Conservation (phyloP, 2,888 invertebrate genomes). For the Encarsia formosa region DNA sequence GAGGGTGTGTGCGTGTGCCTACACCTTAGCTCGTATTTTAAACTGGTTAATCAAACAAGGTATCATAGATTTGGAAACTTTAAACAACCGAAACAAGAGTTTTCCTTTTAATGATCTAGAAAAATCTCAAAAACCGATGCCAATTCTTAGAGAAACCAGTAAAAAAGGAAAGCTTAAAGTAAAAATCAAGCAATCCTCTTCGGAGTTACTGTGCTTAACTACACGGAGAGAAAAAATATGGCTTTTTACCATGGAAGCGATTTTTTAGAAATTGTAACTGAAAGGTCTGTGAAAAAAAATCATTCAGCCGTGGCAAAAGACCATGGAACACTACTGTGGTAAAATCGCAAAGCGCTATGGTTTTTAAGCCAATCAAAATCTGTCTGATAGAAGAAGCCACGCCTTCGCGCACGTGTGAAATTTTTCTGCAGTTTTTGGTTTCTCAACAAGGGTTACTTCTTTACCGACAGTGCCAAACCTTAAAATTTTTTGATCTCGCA, state of each 20-base stretch:
- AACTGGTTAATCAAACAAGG: conserved; percentile 8
- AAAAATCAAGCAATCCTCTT: conserved; percentile 18
- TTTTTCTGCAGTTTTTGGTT: no score
- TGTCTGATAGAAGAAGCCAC: neutral
- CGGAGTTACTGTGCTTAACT: conserved; percentile 20
- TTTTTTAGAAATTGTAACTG: no score
- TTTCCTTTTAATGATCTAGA: conserved; percentile 12
- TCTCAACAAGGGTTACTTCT: no score
- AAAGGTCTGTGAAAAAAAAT: no score
- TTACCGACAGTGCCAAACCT: no score
- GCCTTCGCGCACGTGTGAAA: neutral
- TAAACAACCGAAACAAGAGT: conserved; percentile 10
- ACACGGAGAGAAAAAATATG: no score
- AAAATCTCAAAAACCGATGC: conserved; percentile 11
- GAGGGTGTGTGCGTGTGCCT: conserved; percentile 16
- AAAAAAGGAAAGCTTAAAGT: conserved; percentile 1
- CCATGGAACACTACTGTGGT: conserved; percentile 16
- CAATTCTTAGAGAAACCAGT: neutral
- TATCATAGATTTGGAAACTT: conserved; percentile 7
- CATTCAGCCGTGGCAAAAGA: no score
- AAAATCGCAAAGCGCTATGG: conserved; percentile 15
- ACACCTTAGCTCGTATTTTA: conserved; percentile 10
- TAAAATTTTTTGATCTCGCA: no score
- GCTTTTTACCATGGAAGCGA: no score
- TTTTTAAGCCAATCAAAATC: neutral